Base-by-base conservation (phyloP, 2,797 vertebrate genomes). In the Cirrhinus molitorella region DNA sequence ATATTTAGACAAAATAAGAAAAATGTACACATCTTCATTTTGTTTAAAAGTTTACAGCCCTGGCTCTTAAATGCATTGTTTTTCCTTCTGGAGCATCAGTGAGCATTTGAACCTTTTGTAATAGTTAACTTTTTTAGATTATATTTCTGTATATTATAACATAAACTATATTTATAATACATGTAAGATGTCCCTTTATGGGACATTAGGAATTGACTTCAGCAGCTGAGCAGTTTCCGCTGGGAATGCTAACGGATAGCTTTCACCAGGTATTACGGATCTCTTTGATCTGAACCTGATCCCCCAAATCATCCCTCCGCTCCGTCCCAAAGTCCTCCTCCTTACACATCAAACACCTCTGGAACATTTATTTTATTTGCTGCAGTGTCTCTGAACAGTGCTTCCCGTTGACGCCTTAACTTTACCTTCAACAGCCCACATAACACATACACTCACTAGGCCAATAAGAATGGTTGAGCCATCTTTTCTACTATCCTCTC, bases 371-470 rank as follows among this genome's bases (percentile, higher is more conserved):
- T 49, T 63, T 31, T 9, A 78, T 78, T 65, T 65, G 75, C 43
- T 47, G 8, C 79, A 63, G 37, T 61, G 53, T 37, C n/a, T 66
- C 61, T 75, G n/a, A 13, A 67, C n/a, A 55, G 59, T 21, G 71
- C 63, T 51, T 66, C n/a, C 61, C 37, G 31, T 66, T 40, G 65
- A 43, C 16, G 14, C 17, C 16, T n/a, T 31, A 28, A 71, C 65
- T 28, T 2, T 25, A 45, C 66, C 45, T 57, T 57, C 49, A 70
- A 23, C 34, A 70, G 19, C 67, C 70, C 23, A 67, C 63, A 79
- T 90, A 86, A 91, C 92, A 91, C 89, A 90, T 88, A 87, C 88
- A 87, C 89, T 90, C 85, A 67, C 83, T 57, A 80, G 83, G 74
- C 57, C 86, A 88, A 84, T 89, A 88, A 84, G 86, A 86, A 87